Evolutionary conservation across 1,140 invertebrate genomes (phyloP), one percentile per base, ranked within the genome.

Genomic region (Macrosteles quadrilineatus): DNA sequence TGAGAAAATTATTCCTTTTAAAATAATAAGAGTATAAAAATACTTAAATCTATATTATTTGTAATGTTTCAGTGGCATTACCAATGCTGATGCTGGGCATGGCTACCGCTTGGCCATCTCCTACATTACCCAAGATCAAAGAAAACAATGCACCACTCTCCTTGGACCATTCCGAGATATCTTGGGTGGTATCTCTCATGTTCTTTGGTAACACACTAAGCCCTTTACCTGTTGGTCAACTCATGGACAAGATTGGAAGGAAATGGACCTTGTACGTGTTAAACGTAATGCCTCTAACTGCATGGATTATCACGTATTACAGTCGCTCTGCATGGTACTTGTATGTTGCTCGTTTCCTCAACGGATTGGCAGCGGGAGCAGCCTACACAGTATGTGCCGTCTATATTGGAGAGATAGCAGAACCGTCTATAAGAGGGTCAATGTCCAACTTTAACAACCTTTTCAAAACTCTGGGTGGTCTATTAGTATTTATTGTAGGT

Each of bases 391-490:
- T 89, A 17, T 84, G 88, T 1, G 92, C 93, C 0, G 91, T 95
- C 84, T 97, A 95, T 78, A 86, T 93, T 68, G 92, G 92, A 40
- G 94, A 96, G 82, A 94, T 95, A 31, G 88, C 77, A 1, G 72
- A 70, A 21, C 68, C 72, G 1, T 45, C 71, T 1, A 81, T 77
- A 32, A 70, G 77, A 11, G 77, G 77, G 2, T 71, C 73, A 0
- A 36, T 78, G 0, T 93, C 93, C 6, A 91, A 93, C 0, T 88
- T 93, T 65, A 87, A 95, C 71, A 91, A 96, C 77, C 80, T 94
- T 6, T 91, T 91, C 76, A 86, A 90, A 32, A 86, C 87, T 6
- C 71, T 91, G 17, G 95, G 95, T 3, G 87, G 75, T 14, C 77
- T 96, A 0, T 86, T 89, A 43, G 84, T 90, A 0, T 97, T 94